A percentile compares a stretch with the other conserved stretches of the same genome.
Conservation (phyloP, 2,113 vertebrate species). For the Phrynocephalus versicolor region DNA sequence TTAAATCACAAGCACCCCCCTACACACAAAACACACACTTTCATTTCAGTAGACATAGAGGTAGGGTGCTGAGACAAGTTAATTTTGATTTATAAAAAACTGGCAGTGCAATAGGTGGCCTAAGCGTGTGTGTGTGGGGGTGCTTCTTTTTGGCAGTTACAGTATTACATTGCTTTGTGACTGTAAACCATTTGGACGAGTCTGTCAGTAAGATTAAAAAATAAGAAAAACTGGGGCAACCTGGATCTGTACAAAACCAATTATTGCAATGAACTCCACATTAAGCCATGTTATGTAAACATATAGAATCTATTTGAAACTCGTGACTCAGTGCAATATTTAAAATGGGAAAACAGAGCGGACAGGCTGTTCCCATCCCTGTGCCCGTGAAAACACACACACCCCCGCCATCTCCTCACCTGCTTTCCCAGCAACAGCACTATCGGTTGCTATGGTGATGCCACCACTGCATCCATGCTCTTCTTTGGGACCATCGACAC, state of each 20-base stretch:
- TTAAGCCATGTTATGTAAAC: background rate
- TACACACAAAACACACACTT: too few species aligned
- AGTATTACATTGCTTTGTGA: too few species aligned
- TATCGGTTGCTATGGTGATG: background rate
- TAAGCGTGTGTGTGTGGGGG: too few species aligned
- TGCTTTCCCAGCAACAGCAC: background rate
- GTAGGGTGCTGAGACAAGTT: too few species aligned
- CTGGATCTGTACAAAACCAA: background rate
- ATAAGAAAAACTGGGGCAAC: background rate
- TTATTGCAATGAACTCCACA: background rate
- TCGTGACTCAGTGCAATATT: background rate
- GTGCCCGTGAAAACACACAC: too few species aligned
- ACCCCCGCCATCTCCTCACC: background rate
- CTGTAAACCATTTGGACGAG: background rate
- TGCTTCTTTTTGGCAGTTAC: too few species aligned
- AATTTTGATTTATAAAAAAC: too few species aligned
- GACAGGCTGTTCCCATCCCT: background rate
- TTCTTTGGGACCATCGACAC: constrained; percentile 8
- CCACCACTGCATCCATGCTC: background rate
- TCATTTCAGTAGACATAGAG: too few species aligned
- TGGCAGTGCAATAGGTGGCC: too few species aligned
- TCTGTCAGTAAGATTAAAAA: background rate
- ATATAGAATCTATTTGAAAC: background rate
- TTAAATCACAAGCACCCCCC: too few species aligned
- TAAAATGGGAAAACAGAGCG: background rate